Base-by-base conservation (phyloP, 2,113 vertebrate genomes). In the Pygathrix nemaeus region DNA sequence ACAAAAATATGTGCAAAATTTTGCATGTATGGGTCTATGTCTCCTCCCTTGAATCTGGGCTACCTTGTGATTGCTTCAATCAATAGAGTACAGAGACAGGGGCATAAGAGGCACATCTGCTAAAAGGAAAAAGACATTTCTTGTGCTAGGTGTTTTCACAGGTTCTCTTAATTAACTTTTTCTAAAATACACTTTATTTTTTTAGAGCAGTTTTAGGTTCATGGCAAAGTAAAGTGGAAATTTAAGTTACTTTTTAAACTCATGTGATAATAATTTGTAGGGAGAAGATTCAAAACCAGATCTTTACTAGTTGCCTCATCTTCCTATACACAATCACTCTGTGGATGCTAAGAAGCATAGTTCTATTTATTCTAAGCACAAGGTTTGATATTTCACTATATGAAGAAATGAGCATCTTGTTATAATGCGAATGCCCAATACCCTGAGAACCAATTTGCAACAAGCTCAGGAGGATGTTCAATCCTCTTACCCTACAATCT, bases 201-300 rank as follows among this genome's bases (percentile, higher is more conserved):
- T 83, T 78, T 55, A 59, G 68, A 84, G 23, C 14, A 95, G 55
- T 45, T 82, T 78, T 78, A 90, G 16, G 16, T 57, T 85, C 35
- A 64, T 3, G 17, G 35, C 5, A 78, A 84, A 90, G 14, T 21
- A 43, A 7, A 90, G 55, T 90, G 13, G 68, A 76, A 83, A 94
- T 61, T 55, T 66, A 88, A 64, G 32, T 95, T 95, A 59, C 40
- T 80, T 90, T 83, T 90, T 35, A 45, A 64, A 95, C 86, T 86
- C 25, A 80, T 40, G 73, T 80, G 43, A 50, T 78, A 40, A 64
- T 35, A 35, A 91, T 66, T 64, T 59, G 7, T 50, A 80, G 14
- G 70, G 48, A 50, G 6, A 89, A 20, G 40, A 84, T 59, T 55
- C 70, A 85, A 96, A 83, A 72, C 32, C 18, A 38, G 32, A 80